Percentiles rank a stretch among this genome's conserved stretches.
These are phyloP conservation scores for Gymnocephalus cernua DNA, from an alignment of 2,113 vertebrate genomes.

Conservation along the genomic window DNA sequence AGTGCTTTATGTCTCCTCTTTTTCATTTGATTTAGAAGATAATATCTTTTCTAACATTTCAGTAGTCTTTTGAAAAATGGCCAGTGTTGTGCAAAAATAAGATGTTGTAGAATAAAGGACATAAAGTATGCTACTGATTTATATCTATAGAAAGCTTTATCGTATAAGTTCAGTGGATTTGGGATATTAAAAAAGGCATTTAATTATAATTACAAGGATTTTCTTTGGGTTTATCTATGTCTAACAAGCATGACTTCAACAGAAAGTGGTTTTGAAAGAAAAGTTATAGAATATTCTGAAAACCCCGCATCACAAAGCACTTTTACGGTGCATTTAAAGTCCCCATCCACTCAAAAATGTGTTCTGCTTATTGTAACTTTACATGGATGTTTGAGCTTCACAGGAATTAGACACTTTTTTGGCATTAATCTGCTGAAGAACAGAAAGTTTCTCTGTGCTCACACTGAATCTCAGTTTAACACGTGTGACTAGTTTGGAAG, in stretches of 20 bases:
- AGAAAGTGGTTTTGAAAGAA: neutral
- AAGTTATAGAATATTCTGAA: neutral
- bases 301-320: neutral
- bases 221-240: neutral
- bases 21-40: neutral
- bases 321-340: neutral
- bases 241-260: neutral
- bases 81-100: neutral
- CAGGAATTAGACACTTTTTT: neutral
- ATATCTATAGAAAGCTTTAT: neutral
- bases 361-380: neutral
- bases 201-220: neutral
- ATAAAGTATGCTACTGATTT: neutral
- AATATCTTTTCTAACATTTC: neutral
- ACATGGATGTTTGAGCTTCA: neutral
- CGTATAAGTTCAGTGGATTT: neutral
- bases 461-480: neutral
- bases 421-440: neutral
- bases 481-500: neutral
- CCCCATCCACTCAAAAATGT: neutral
- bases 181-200: neutral
- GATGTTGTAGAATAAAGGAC: neutral
- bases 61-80: slow-evolving; percentile 16
- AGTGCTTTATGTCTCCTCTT: neutral
- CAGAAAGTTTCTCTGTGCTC: neutral